A percentile compares a stretch with the other conserved stretches of the same genome.
Conservation (phyloP, 2,113 vertebrate species). For the Amphilophus citrinellus region DNA sequence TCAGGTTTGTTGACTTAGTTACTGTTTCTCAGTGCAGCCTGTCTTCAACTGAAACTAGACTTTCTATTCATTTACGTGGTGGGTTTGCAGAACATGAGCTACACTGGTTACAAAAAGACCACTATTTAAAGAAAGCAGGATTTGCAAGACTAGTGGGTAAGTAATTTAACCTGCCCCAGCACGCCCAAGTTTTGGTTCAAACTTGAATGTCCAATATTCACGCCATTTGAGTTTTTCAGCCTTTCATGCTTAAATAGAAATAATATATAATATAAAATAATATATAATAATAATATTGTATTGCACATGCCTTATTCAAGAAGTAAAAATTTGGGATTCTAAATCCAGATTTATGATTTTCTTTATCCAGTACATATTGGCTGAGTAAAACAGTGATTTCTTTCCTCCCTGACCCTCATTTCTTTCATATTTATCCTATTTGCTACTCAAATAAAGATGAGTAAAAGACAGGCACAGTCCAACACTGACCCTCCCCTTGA, state of each 20-base stretch:
- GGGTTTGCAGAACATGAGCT: background rate
- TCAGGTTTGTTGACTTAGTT: slow-evolving; percentile 35
- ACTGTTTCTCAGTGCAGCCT: background rate
- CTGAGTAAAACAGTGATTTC: background rate
- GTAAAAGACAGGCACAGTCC: slow-evolving; percentile 5
- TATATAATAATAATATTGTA: background rate
- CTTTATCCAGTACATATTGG: background rate
- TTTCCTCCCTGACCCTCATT: background rate
- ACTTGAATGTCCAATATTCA: background rate
- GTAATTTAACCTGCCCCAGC: slow-evolving; percentile 46
- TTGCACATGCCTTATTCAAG: background rate
- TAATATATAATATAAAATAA: background rate
- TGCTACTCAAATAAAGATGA: slow-evolving; percentile 14
- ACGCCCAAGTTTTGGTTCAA: slow-evolving; percentile 20
- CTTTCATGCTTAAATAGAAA: background rate
- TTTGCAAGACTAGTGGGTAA: background rate
- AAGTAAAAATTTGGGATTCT: background rate
- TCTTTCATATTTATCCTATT: background rate
- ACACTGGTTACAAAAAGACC: background rate
- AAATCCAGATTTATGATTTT: background rate
- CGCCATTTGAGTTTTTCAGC: slow-evolving; percentile 22
- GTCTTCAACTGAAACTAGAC: background rate
- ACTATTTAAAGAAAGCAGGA: background rate
- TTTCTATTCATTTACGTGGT: background rate
- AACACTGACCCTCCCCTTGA: slow-evolving; percentile 23